Base-by-base conservation (phyloP, 1,140 invertebrate species). In the Conus ventricosus region DNA sequence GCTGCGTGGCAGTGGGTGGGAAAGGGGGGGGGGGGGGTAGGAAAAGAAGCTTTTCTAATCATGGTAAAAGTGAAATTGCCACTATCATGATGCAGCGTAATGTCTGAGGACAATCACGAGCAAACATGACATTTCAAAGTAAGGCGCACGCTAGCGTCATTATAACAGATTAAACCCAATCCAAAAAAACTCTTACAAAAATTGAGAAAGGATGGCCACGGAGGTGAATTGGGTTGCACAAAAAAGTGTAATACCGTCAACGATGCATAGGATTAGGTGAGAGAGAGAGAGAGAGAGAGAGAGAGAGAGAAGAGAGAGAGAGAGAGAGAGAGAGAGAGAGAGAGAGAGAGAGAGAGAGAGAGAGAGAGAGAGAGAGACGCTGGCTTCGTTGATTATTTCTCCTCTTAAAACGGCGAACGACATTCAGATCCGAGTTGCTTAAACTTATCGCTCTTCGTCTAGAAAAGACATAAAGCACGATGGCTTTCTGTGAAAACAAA, bases 201-300 rank as follows among this genome's bases (percentile, higher is more conserved):
- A n/a, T 20, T 7, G 20, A 23, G 20, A 13, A 23, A 23, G 23
- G 67, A 71, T 20, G 67, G 67, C 23, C 67, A 63, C 10, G 67
- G 20, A 71, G 13, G 67, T 7, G 7, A 60, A 11, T 60, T 8
- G 57, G 57, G 67, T 6, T 20, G 7, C 67, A 71, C 67, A 71
- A 71, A 71, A 71, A 71, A 71, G 67, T 71, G 17, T 71, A 71
- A 71, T 71, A 71, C 10, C 67, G 67, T 71, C 67, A 71, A 71
- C 67, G 67, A 71, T 71, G 67, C 67, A 71, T 71, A 71, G 67
- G 67, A 20, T 17, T 71, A 17, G 20, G 20, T 1, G 20, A 20
- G 20, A 23, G 67, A 6, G 20, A 23, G 67, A 6, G 20, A 23
- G 23, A 23, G 20, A 23, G 67, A 71, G 67, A 20, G 67, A n/a